Evolutionary conservation across 1,140 invertebrate genomes (phyloP).

Genomic region (Caerostris darwini): DNA sequence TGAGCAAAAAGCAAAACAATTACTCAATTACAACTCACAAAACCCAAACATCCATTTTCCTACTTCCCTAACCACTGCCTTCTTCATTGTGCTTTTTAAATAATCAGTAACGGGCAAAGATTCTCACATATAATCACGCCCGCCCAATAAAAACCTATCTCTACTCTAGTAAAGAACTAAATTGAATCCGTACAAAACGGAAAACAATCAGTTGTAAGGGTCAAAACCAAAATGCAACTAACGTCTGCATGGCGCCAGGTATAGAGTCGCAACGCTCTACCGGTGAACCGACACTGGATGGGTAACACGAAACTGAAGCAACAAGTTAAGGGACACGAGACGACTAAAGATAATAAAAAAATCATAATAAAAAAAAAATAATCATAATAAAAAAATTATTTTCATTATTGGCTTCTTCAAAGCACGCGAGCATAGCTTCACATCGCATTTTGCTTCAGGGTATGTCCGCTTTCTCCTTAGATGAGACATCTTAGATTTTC

Average conservation of each 20-base stretch:
- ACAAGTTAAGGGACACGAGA: conserved; percentile 55
- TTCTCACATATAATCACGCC: not conserved
- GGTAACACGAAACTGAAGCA: conserved; percentile 18
- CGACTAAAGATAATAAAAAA: not conserved
- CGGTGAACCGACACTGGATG: not conserved
- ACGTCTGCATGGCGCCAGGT: conserved; percentile 10
- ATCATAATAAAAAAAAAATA: not conserved
- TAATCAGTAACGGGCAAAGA: not conserved
- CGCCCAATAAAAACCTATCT: not conserved
- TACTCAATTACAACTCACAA: not conserved
- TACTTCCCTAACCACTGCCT: not conserved
- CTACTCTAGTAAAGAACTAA: not conserved
- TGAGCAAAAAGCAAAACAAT: too few relatives aligned
- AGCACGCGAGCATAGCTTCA: conserved; percentile 55
- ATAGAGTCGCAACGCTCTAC: conserved; percentile 38
- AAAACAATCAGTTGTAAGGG: not conserved
- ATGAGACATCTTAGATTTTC: not conserved
- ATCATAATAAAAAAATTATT: conserved; percentile 1
- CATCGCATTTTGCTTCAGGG: conserved; percentile 24
- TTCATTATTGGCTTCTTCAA: conserved; percentile 40
- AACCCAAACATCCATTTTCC: not conserved
- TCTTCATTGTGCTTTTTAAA: not conserved
- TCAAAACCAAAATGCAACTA: conserved; percentile 16
- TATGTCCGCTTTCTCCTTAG: conserved; percentile 20
- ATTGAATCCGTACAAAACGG: conserved; percentile 1